phyloP scores from a whole-genome alignment of 2,888 invertebrate species.

The Rhyacophila evoluta region DNA sequence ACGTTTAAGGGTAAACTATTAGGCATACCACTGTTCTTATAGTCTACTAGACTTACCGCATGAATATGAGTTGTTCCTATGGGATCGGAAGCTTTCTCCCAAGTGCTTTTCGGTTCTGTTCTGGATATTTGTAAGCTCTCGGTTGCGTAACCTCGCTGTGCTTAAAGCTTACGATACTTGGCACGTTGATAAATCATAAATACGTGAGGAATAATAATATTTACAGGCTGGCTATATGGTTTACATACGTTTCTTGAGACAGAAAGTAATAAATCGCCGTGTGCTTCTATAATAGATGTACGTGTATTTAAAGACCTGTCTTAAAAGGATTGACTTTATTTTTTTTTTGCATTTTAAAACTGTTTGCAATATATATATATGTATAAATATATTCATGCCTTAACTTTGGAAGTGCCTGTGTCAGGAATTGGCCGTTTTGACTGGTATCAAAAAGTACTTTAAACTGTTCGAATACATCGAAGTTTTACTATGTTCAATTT shows the following conservation, averaged over 20 bases:
- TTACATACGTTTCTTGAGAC: neutral
- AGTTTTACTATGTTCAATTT: too few relatives aligned
- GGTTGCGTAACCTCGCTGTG: neutral
- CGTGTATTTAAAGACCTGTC: neutral
- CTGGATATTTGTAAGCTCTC: neutral
- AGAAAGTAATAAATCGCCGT: neutral
- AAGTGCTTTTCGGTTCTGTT: slow-evolving; percentile 22
- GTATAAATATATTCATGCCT: too few relatives aligned
- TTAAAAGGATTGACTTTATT: neutral
- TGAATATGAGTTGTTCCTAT: neutral
- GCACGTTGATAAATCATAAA: slow-evolving; percentile 22
- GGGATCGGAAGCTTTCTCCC: slow-evolving; percentile 3
- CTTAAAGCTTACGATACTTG: slow-evolving; percentile 14
- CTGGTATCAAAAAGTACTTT: too few relatives aligned
- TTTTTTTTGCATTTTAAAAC: too few relatives aligned
- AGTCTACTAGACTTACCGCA: neutral
- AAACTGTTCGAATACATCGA: too few relatives aligned
- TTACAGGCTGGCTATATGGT: neutral
- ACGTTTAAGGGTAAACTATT: neutral
- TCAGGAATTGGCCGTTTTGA: too few relatives aligned
- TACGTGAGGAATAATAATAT: neutral
- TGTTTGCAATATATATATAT: too few relatives aligned
- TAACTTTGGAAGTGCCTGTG: too few relatives aligned
- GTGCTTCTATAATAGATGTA: neutral
- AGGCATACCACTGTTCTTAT: neutral